Percentiles rank a stretch among this genome's conserved stretches.
phyloP scores from a whole-genome alignment of 1,140 invertebrate genomes.

The Babylonia areolata region DNA sequence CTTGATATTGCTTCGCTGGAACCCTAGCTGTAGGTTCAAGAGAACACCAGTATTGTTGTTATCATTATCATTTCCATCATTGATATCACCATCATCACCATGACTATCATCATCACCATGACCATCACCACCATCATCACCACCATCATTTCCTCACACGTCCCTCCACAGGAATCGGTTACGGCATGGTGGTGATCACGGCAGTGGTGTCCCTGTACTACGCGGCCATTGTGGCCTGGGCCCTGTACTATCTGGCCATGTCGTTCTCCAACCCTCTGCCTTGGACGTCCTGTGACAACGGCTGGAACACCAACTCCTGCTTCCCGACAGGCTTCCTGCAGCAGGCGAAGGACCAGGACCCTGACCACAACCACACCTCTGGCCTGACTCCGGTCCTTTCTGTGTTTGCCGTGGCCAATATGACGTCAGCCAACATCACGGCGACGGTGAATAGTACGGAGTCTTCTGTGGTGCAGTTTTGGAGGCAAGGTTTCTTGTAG shows the following conservation, averaged over 20 bases:
- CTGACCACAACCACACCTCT: too few species aligned
- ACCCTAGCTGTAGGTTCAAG: too few species aligned
- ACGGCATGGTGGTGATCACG: constrained; percentile 84
- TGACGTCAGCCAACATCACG: constrained; percentile 2
- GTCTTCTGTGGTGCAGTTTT: constrained; percentile 17
- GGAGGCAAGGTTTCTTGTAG: constrained; percentile 18
- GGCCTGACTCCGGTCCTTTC: too few species aligned
- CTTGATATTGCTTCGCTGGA: too few species aligned
- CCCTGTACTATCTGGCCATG: constrained; percentile 94
- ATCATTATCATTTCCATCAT: too few species aligned
- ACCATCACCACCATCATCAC: too few species aligned
- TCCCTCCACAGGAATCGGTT: constrained; percentile 50
- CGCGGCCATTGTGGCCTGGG: constrained; percentile 95
- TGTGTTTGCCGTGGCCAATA: not conserved
- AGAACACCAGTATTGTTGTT: too few species aligned
- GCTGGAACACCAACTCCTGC: constrained; percentile 53
- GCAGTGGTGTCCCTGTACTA: constrained; percentile 97
- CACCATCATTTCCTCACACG: too few species aligned
- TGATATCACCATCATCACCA: too few species aligned
- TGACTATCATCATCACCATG: too few species aligned
- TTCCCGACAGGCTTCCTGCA: not conserved
- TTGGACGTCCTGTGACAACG: constrained; percentile 59
- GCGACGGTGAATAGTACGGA: not conserved
- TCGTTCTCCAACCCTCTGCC: constrained; percentile 81
- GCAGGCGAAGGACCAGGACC: not conserved